Evolutionary conservation across 2,113 vertebrate species (phyloP).

Genomic region (Myiopsitta monachus): DNA sequence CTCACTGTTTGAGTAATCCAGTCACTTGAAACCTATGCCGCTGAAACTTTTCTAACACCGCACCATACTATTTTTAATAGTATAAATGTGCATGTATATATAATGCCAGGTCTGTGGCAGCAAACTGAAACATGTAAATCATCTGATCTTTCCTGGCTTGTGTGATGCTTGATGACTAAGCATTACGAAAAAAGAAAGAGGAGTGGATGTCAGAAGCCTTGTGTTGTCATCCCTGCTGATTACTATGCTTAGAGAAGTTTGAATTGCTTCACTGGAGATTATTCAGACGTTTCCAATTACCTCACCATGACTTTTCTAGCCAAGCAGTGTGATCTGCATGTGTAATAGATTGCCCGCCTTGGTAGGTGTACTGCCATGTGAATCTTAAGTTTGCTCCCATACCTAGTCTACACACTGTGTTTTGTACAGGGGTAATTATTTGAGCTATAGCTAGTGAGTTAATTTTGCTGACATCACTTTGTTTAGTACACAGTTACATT

Average conservation of each 20-base stretch:
- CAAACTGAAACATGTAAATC: neutral
- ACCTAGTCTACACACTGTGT: neutral
- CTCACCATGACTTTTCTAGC: neutral
- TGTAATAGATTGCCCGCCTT: neutral
- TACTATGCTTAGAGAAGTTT: slow-evolving; percentile 20
- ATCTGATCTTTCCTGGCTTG: neutral
- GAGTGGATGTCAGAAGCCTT: neutral
- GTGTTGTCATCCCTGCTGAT: neutral
- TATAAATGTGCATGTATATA: neutral
- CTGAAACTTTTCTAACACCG: neutral
- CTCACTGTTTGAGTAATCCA: neutral
- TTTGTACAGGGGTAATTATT: neutral
- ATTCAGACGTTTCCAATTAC: slow-evolving; percentile 14
- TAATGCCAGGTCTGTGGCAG: neutral
- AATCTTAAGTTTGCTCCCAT: neutral
- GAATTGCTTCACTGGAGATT: slow-evolving; percentile 37
- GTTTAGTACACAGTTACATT: neutral
- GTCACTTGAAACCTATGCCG: neutral
- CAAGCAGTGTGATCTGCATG: neutral
- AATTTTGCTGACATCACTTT: neutral
- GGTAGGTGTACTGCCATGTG: neutral
- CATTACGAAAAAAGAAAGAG: neutral
- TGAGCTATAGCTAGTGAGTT: neutral
- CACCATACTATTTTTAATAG: neutral
- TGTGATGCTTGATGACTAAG: slow-evolving; percentile 24